Evolutionary conservation across 2,797 vertebrate genomes (phyloP), one percentile per base, ranked within the genome.

Genomic region (Urophycis tenuis): DNA sequence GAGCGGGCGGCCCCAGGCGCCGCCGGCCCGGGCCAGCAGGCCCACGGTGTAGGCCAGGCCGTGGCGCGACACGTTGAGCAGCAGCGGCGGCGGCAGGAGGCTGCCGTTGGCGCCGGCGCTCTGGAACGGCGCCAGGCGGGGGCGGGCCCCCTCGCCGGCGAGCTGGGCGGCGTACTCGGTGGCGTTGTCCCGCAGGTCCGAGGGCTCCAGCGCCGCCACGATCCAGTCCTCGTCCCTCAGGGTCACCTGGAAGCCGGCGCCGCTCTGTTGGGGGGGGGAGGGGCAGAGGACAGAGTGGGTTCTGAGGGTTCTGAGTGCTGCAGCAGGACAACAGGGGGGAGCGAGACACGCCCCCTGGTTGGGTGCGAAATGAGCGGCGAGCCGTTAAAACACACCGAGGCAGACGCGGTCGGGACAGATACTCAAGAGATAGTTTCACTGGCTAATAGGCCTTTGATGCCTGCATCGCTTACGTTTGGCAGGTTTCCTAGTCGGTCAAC

Each of bases 31-130:
- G n/a, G 93, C 89, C 85, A 98, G 89, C 5, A 98, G 93, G 15
- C 94, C 95, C 81, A 98, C 92, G 2, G 91, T 93, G 89, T 99
- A 99, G 87, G 95, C 94, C 1, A 96, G 92, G 5, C 96, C 97
- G 7, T 96, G 96, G 78, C 96, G 93, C 29, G 91, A 95, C 77
- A 95, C 88, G 89, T 96, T 96, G 83, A 98, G 95, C 33, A 93
- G 80, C 75, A 96, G 84, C 22, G 93, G 89, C 75, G 92, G 83
- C 35, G 87, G 83, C 35, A 86, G 89, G 77, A 94, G n/a, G 9
- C 60, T 29, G 3, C n/a, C 25, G 60, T 25, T 11, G 60, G 60
- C 91, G 77, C 88, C 91, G 77, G 87, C 84, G 79, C 94, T 92
- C 49, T 91, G 85, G 0, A 97, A 98, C 82, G 91, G 94, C n/a